These are phyloP conservation scores for Paraplagusia blochii DNA, from an alignment of 2,113 vertebrate genomes.

Conservation along the genomic window DNA sequence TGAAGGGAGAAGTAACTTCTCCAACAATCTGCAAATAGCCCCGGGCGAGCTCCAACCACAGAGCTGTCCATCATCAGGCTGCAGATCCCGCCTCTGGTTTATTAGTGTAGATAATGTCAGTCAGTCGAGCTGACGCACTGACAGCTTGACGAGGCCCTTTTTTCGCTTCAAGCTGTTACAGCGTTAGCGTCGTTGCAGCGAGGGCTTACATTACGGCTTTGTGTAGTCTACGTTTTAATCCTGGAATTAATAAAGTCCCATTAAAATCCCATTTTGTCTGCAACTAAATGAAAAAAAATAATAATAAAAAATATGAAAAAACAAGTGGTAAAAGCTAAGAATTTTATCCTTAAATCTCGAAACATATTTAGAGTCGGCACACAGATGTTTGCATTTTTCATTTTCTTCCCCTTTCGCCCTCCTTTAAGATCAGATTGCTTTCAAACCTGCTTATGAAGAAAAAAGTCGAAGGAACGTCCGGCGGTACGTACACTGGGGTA, in stretches of 20 bases:
- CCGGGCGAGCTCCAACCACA: conserved; percentile 45
- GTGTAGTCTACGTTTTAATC: background rate
- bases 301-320: conserved; percentile 10
- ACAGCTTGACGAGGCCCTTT: conserved; percentile 42
- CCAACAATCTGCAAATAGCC: conserved; percentile 56
- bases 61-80: conserved; percentile 54
- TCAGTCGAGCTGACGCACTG: conserved; percentile 29
- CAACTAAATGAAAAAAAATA: background rate
- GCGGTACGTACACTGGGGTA: background rate
- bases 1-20: conserved; percentile 39
- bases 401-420: background rate
- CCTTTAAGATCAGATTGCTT: conserved; percentile 16
- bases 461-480: background rate
- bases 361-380: conserved; percentile 10
- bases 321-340: background rate
- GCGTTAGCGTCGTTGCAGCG: background rate
- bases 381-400: conserved; percentile 27
- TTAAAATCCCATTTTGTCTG: background rate
- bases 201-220: conserved; percentile 2
- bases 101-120: conserved; percentile 44
- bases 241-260: background rate
- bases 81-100: conserved; percentile 49
- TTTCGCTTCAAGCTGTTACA: background rate
- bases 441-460: conserved; percentile 4
- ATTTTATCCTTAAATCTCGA: conserved; percentile 24